Base-by-base conservation (phyloP, 2,797 vertebrate species). In the Acestrorhynchus altus region DNA sequence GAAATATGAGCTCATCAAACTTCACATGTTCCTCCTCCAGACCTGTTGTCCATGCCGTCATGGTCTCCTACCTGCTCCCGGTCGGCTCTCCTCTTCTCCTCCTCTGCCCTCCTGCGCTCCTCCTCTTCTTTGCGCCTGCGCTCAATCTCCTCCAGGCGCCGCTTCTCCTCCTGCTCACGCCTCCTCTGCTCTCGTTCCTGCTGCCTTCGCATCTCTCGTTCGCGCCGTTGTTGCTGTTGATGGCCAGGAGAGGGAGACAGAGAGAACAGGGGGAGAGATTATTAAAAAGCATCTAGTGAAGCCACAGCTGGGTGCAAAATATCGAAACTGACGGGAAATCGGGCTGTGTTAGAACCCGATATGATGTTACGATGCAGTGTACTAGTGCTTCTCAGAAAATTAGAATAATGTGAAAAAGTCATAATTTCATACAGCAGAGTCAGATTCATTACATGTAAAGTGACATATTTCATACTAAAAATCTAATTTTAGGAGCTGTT, bases 111-210 rank as follows among this genome's bases (percentile, higher is more conserved):
- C 80, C 95, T 91, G 73, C 95, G 90, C 80, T 96, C 95, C 77
- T 96, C 95, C 26, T 96, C 95, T 70, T 96, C 95, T 59, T 96
- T 95, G 47, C 95, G 93, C 46, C 95, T 91, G 75, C 94, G 91
- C 84, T 96, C 95, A 83, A 95, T 79, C 76, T 96, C 95, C 84
- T 96, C 95, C 18, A 95, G 83, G 7, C 95, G 92, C 67, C 95
- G 88, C 83, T 95, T 96, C 84, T 96, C 96, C 79, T 96, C 96
- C 74, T 96, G 95, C 65, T 96, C 95, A 63, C 94, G 89, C 54
- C 95, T 85, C 39, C 96, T 91, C 88, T 96, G 95, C 76, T 96
- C 96, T 12, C 95, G 92, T 73, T 96, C 96, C 72, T 96, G 96
- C 81, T 96, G 95, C 87, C 95, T 90, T 78, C 95, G 88, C 86